Base-by-base conservation (phyloP, 2,888 invertebrate species). In the Lissonota sp. region DNA sequence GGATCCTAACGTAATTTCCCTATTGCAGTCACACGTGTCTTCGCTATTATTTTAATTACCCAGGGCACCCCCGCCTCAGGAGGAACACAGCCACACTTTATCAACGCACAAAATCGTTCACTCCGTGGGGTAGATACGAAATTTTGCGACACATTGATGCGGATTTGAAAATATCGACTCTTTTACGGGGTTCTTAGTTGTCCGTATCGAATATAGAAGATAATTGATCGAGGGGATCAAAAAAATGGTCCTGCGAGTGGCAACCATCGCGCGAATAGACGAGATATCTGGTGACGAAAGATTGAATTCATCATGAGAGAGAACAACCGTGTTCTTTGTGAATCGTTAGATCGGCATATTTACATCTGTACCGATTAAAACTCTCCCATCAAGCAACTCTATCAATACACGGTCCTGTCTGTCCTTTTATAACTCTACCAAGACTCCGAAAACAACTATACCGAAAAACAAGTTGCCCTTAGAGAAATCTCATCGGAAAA, bases 71-170 rank as follows among this genome's bases (percentile, higher is more conserved):
- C 12, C 39, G 26, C 3, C 26, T 63, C 57, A 55, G 40, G 16
- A 62, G 63, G 51, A 72, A 76, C 80, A 76, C 80, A 72, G 76
- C 76, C 80, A 76, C 75, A 71, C 80, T 76, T n/a, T 76, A 46
- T 80, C 71, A 75, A 75, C 76, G 26, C 26, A 67, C 75, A 8
- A 10, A 67, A 44, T 53, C 71, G 72, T 71, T 57, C 80, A 80
- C 49, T 71, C 71, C 71, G 75, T 72, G 67, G 37, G 72, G 49
- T 72, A 60, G 49, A 60, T 62, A 57, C 71, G 76, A 44, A 55
- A 66, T 66, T 53, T 37, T 37, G 16, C 62, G 39, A 63, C 57
- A 63, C 69, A 39, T 3, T 46, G 7, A 53, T 8, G 58, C 44
- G 58, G 16, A 72, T 72, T 72, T 72, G 7, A 26, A 57, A 67